phyloP scores from a whole-genome alignment of 2,888 invertebrate genomes.

The Tridacna crocea region DNA sequence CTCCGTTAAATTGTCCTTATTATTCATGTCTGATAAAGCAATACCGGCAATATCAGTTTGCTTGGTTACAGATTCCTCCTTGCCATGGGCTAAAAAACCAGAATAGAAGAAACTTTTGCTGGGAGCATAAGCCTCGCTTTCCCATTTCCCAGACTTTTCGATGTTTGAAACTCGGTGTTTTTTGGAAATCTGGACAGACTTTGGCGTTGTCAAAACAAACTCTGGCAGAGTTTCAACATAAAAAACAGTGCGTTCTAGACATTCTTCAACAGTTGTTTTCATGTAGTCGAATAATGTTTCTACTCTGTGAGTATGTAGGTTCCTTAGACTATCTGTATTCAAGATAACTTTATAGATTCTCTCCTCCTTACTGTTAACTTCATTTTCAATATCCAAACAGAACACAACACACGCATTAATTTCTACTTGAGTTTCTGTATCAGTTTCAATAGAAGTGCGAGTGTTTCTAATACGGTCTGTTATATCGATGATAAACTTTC shows the following conservation, averaged over 20 bases:
- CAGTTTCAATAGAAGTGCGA: conserved; percentile 2
- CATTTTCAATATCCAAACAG: conserved; percentile 47
- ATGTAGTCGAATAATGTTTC: conserved; percentile 65
- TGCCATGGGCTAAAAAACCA: no score
- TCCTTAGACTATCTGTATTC: conserved; percentile 48
- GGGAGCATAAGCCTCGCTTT: conserved; percentile 30
- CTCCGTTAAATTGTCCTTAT: not conserved
- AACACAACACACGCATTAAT: conserved; percentile 47
- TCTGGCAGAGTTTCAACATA: conserved; percentile 63
- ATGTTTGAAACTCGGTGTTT: not conserved
- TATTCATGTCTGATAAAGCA: no score
- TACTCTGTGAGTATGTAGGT: conserved; percentile 29
- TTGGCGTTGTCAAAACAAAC: not conserved
- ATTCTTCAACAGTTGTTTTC: conserved; percentile 57
- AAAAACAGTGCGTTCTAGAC: conserved; percentile 54
- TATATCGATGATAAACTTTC: conserved; percentile 70
- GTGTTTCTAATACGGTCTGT: conserved; percentile 42
- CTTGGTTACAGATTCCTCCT: not conserved
- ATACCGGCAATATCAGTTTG: no score
- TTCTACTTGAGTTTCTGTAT: not conserved
- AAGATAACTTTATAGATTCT: conserved; percentile 60
- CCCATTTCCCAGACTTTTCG: conserved; percentile 45
- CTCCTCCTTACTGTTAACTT: conserved; percentile 50
- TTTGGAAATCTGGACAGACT: not conserved
- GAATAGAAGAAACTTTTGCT: conserved; percentile 3